These are phyloP conservation scores for Luffia ferchaultella DNA, from an alignment of 2,888 invertebrate species.

Conservation along the genomic window DNA sequence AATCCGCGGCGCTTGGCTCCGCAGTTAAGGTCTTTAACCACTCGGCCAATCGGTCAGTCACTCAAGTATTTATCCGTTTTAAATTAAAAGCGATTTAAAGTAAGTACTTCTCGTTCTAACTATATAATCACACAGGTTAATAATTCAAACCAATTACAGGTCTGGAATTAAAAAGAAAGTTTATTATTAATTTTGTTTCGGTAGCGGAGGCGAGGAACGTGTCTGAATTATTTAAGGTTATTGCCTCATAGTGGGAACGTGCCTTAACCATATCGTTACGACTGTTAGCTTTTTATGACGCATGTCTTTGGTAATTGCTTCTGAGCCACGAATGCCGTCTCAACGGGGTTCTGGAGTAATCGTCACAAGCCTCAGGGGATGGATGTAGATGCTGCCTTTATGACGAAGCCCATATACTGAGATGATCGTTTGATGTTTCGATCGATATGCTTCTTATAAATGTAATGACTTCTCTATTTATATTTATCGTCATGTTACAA, in stretches of 20 bases:
- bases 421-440: no score
- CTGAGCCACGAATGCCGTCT: constrained; percentile 22
- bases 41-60: no score
- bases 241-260: background rate
- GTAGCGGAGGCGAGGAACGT: constrained; percentile 22
- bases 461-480: no score
- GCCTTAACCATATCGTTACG: background rate
- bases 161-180: constrained; percentile 13
- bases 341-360: constrained; percentile 1
- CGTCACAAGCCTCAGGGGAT: background rate
- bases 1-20: no score
- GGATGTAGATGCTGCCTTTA: no score
- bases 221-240: background rate
- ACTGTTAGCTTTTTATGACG: constrained; percentile 34
- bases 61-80: no score
- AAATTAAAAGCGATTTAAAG: no score
- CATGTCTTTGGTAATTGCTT: constrained; percentile 51
- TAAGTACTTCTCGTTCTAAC: no score
- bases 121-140: background rate
- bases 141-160: background rate
- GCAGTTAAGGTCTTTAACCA: no score
- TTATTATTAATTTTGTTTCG: constrained; percentile 34
- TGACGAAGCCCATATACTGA: no score
- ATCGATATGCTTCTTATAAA: no score
- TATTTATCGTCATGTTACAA: no score